A percentile compares a stretch with the other conserved stretches of the same genome.
Conservation (phyloP, 2,113 vertebrate species). For the Carassius carassius region DNA sequence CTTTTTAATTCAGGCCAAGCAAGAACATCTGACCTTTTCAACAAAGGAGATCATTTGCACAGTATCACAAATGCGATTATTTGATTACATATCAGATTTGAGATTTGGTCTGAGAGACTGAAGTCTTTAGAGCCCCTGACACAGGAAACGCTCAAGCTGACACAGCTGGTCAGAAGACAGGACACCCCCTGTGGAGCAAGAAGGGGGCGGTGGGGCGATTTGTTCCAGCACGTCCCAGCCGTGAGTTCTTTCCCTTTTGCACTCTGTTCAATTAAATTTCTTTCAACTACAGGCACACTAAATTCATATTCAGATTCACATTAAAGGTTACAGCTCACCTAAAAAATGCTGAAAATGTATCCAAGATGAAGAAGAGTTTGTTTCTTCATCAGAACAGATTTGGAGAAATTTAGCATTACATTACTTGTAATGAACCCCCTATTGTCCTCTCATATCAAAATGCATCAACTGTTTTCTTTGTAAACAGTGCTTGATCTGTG, state of each 20-base stretch:
- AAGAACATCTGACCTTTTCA: slow-evolving; percentile 6
- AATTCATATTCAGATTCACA: neutral
- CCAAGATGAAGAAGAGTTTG: neutral
- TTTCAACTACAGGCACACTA: neutral
- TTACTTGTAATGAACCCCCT: too few relatives aligned
- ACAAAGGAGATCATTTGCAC: neutral
- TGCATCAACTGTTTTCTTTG: neutral
- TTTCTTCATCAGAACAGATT: neutral
- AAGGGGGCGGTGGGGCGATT: neutral
- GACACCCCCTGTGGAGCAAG: slow-evolving; percentile 19
- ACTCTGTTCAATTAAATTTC: neutral
- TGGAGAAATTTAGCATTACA: too few relatives aligned
- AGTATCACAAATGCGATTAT: slow-evolving; percentile 26
- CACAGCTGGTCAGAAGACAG: slow-evolving; percentile 39
- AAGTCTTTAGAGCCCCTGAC: slow-evolving; percentile 22
- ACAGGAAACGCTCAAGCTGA: slow-evolving; percentile 34
- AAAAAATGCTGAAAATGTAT: too few relatives aligned
- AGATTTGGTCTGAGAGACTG: slow-evolving; percentile 28
- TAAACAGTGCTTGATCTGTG: neutral
- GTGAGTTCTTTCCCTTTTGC: neutral
- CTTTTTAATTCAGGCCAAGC: neutral
- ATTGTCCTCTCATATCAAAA: neutral
- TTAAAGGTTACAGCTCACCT: too few relatives aligned
- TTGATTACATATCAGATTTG: slow-evolving; percentile 1
- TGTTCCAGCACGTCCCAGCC: slow-evolving; percentile 36